Evolutionary conservation across 1,140 invertebrate genomes (phyloP).

Genomic region (Zaprionus nigranus): DNA sequence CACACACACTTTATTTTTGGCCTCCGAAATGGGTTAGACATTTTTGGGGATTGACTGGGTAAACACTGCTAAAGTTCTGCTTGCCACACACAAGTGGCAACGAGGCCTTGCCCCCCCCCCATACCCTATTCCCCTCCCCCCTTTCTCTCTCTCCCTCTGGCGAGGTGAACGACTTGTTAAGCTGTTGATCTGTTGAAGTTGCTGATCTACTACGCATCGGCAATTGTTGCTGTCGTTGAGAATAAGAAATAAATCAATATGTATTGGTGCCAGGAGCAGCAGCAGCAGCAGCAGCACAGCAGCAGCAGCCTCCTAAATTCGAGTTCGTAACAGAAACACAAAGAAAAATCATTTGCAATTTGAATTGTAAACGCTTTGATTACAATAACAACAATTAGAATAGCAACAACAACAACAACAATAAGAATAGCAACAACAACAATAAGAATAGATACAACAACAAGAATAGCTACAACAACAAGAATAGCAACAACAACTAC

Average conservation of each 20-base stretch:
- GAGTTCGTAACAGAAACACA: constrained; percentile 59
- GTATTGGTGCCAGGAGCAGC: constrained; percentile 58
- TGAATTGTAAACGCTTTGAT: constrained; percentile 63
- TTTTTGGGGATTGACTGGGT: constrained; percentile 23
- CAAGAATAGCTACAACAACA: background rate
- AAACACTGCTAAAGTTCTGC: too few relatives aligned
- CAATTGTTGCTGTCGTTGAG: constrained; percentile 53
- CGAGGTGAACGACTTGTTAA: constrained; percentile 67
- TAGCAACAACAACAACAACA: constrained; percentile 33
- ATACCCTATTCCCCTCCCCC: background rate
- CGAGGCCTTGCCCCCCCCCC: background rate
- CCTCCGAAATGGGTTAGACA: constrained; percentile 38
- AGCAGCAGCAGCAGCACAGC: background rate
- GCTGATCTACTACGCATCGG: constrained; percentile 42
- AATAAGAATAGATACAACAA: constrained; percentile 4
- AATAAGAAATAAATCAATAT: constrained; percentile 36
- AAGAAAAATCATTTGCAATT: constrained; percentile 67
- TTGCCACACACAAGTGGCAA: background rate
- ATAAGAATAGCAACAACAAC: constrained; percentile 29
- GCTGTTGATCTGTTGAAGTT: constrained; percentile 33
- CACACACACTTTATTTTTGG: constrained; percentile 43
- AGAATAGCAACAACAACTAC: background rate
- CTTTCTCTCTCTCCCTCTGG: background rate
- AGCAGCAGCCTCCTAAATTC: constrained; percentile 35
- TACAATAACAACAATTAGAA: constrained; percentile 34